Conservation (phyloP, 2,113 vertebrate species). For the Peromyscus californicus region DNA sequence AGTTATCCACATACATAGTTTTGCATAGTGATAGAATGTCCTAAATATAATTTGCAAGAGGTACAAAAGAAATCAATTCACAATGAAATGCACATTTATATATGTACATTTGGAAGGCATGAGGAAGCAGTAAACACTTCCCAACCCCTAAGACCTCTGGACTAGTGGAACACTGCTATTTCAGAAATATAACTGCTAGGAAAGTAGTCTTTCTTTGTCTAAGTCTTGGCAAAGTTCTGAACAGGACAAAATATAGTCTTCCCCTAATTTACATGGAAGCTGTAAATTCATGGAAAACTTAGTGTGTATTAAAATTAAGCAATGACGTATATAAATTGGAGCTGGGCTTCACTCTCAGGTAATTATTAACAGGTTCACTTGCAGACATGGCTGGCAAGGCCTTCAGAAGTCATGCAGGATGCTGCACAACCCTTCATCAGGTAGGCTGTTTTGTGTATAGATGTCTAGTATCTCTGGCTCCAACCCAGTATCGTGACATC, state of each 20-base stretch:
- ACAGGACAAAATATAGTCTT: conserved; percentile 54
- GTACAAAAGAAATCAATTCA: conserved; percentile 47
- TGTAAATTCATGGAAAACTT: conserved; percentile 57
- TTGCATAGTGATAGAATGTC: background rate
- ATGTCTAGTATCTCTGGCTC: background rate
- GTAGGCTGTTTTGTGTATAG: background rate
- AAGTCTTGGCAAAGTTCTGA: conserved; percentile 47
- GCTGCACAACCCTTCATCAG: background rate
- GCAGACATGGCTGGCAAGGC: background rate
- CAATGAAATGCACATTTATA: background rate
- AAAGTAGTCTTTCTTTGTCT: background rate
- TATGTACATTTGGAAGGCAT: background rate
- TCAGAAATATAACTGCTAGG: background rate
- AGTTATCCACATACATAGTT: background rate
- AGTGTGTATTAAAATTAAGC: conserved; percentile 46
- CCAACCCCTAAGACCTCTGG: background rate
- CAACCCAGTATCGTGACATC: background rate
- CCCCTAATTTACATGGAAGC: conserved; percentile 49
- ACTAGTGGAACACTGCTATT: background rate
- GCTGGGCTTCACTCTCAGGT: conserved; percentile 8
- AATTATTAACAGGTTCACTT: conserved; percentile 43
- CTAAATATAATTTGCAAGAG: conserved; percentile 19
- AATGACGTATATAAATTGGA: conserved; percentile 45
- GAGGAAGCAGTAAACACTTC: background rate
- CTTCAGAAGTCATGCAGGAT: background rate